Evolutionary conservation across 2,113 vertebrate genomes (phyloP).

Genomic region (Brevimyrus niger): DNA sequence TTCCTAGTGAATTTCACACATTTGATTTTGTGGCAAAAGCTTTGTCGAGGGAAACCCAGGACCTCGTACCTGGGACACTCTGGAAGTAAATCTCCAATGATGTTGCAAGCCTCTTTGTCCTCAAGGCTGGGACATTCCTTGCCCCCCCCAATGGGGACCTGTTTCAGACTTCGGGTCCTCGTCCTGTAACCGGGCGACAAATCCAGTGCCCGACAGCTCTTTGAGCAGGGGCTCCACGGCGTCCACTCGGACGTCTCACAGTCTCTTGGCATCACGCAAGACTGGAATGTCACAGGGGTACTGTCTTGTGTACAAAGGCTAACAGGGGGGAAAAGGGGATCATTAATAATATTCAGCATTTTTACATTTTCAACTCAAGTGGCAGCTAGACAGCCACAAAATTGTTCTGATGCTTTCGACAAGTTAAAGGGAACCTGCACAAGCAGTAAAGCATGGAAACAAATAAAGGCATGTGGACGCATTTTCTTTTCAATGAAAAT

Average conservation of each 20-base stretch:
- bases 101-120: constrained; percentile 61
- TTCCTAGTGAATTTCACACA: not conserved
- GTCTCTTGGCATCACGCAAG: constrained; percentile 69
- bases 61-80: constrained; percentile 67
- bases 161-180: constrained; percentile 53
- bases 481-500: not conserved
- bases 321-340: constrained; percentile 25
- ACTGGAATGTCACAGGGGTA: constrained; percentile 56
- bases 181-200: constrained; percentile 55
- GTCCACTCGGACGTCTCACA: constrained; percentile 64
- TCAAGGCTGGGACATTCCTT: constrained; percentile 59
- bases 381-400: not conserved
- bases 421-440: not conserved
- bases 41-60: not conserved
- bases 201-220: constrained; percentile 53
- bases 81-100: constrained; percentile 46
- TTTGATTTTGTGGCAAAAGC: not conserved
- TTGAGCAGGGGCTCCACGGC: constrained; percentile 64
- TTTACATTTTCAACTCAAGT: not conserved
- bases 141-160: constrained; percentile 51
- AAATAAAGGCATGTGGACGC: not conserved
- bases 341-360: not conserved
- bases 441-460: not conserved
- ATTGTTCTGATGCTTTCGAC: not conserved
- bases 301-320: constrained; percentile 68